Conservation (phyloP, 2,888 invertebrate genomes). For the Rhaphigaster nebulosa region DNA sequence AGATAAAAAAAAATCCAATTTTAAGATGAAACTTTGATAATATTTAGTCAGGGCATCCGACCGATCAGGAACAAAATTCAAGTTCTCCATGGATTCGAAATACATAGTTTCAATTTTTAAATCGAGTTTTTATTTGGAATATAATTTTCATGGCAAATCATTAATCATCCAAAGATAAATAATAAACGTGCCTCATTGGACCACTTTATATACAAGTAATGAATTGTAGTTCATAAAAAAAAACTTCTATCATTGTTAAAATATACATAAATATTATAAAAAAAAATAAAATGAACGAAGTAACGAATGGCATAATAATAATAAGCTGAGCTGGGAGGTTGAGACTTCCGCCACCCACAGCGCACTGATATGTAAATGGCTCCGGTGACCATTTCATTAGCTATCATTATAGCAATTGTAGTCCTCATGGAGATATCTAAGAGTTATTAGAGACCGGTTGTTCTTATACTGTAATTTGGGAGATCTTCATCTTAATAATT, state of each 20-base stretch:
- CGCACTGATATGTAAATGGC: constrained; percentile 11
- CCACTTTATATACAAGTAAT: too few relatives aligned
- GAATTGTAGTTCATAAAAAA: too few relatives aligned
- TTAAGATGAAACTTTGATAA: too few relatives aligned
- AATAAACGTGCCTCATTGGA: too few relatives aligned
- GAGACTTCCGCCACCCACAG: constrained; percentile 11
- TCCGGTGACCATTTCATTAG: constrained; percentile 10
- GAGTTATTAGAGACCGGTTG: neutral
- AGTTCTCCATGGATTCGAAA: too few relatives aligned
- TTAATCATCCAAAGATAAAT: too few relatives aligned
- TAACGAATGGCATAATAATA: neutral
- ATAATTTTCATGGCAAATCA: too few relatives aligned
- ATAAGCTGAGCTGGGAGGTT: neutral
- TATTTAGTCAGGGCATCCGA: too few relatives aligned
- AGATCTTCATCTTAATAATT: neutral
- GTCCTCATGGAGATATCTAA: neutral
- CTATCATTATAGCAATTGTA: constrained; percentile 11
- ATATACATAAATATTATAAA: neutral
- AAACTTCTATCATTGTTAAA: neutral
- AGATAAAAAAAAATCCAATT: too few relatives aligned
- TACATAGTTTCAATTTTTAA: too few relatives aligned
- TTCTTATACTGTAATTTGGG: neutral
- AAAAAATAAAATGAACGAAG: neutral
- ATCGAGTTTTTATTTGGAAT: too few relatives aligned
- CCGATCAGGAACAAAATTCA: too few relatives aligned